Percentiles rank a stretch among this genome's conserved stretches.
Conservation (phyloP, 2,888 invertebrate genomes). For the Agapostemon virescens region DNA sequence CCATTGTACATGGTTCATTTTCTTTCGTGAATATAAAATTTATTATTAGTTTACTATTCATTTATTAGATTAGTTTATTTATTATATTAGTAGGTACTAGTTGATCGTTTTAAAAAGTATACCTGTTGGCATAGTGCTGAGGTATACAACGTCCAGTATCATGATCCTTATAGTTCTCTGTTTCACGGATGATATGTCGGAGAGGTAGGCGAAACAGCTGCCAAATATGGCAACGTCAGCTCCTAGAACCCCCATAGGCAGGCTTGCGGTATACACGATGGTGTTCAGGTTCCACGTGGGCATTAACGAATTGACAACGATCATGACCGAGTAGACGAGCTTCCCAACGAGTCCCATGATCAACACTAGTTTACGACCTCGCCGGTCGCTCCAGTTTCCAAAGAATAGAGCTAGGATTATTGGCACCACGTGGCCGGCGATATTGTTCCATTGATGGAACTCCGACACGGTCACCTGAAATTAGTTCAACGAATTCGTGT, state of each 20-base stretch:
- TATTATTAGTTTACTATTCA: too few species aligned
- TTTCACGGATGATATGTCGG: constrained; percentile 87
- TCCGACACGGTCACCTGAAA: constrained; percentile 86
- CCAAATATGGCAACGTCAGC: constrained; percentile 91
- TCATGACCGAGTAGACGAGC: constrained; percentile 88
- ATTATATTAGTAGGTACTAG: background rate
- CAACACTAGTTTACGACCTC: constrained; percentile 88
- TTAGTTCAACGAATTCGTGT: background rate
- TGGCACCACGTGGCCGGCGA: constrained; percentile 88
- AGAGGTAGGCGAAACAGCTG: constrained; percentile 89
- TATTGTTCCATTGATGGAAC: constrained; percentile 90
- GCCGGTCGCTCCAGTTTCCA: constrained; percentile 91
- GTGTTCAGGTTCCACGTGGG: constrained; percentile 88
- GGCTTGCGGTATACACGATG: constrained; percentile 87
- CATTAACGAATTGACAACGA: constrained; percentile 86
- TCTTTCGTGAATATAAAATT: too few species aligned
- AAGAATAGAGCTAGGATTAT: constrained; percentile 89
- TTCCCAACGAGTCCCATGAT: constrained; percentile 88
- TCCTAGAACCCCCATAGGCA: constrained; percentile 89
- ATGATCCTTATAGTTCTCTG: constrained; percentile 90
- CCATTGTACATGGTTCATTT: too few species aligned
- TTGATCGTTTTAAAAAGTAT: constrained; percentile 15
- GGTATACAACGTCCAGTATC: constrained; percentile 90
- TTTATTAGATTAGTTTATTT: too few species aligned
- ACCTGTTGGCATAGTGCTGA: constrained; percentile 92